Base-by-base conservation (phyloP, 2,888 invertebrate species). In the Cryptophagus acutangulus region DNA sequence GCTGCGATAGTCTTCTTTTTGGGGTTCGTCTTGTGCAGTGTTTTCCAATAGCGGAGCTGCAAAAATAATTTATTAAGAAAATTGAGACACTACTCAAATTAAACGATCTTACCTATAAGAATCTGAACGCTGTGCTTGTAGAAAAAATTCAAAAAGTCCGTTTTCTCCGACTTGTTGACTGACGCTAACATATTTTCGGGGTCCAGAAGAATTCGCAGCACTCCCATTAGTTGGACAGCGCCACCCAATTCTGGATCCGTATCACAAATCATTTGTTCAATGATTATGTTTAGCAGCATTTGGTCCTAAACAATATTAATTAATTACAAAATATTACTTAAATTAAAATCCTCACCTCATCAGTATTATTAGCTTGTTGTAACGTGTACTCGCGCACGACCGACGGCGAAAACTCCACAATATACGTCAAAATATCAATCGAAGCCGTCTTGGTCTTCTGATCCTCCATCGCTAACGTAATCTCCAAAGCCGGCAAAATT, bases 111-210 rank as follows among this genome's bases (percentile, higher is more conserved):
- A 87, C 88, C 86, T 73, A 95, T 91, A 58, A 99, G 77, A 38
- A 91, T 89, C 68, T 93, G 90, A 77, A 99, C 91, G 74, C 94
- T 94, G 72, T 94, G 89, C 71, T 94, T 95, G 74, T 99, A 99
- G 74, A 99, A 99, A 71, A 95, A 94, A 70, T 89, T 90, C 40
- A 99, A 79, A 71, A 99, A 99, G 70, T 99, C 97, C 12, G 92
- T 89, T 71, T 96, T 96, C 74, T 99, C 97, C 41, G 92, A 89
- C 72, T 94, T 93, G 71, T 90, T 91, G 38, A 87, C 82, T 38
- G 89, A 83, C 41, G 90, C 85, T 51, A 96, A 75, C 96, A 97
- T 97, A 69, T 96, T 97, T 70, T 97, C 97, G 4, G 97, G 97
- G 71, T 97, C 97, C 35, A 97, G 77, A 18, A 97, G 75, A 55